These are phyloP conservation scores for Ophraella communa DNA, from an alignment of 2,888 invertebrate genomes.

Conservation along the genomic window DNA sequence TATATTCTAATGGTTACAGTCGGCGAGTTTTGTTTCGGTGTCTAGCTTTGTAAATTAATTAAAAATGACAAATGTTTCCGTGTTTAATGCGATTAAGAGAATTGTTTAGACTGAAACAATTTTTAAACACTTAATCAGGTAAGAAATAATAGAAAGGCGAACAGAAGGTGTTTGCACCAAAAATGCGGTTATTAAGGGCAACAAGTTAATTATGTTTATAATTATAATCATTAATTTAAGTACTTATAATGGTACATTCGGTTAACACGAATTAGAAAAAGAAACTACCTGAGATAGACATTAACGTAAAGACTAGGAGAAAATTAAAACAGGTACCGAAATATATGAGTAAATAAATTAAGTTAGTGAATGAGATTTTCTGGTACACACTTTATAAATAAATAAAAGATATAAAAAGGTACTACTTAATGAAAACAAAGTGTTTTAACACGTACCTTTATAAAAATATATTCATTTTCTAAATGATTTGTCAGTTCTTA, in stretches of 20 bases:
- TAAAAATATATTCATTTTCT: not conserved
- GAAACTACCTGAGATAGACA: no score
- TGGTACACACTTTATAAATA: not conserved
- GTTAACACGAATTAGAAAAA: no score
- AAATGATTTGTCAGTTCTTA: not conserved
- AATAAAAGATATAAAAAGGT: not conserved
- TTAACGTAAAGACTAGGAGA: no score
- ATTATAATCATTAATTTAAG: no score
- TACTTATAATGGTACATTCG: no score
- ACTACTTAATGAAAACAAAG: not conserved
- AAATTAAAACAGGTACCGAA: no score
- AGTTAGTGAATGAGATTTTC: no score
- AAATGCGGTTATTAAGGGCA: no score
- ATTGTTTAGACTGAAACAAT: not conserved
- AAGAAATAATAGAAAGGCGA: not conserved
- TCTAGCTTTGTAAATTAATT: not conserved
- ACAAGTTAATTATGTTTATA: no score
- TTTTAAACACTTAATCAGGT: not conserved
- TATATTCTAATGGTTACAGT: not conserved
- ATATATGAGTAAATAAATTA: no score
- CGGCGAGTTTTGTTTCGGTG: not conserved
- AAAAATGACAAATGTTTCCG: conserved; percentile 4
- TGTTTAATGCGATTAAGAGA: not conserved
- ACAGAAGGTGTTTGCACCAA: no score
- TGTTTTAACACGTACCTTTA: not conserved